These are phyloP conservation scores for Malurus leucopterus DNA, from an alignment of 2,797 vertebrate genomes.

Conservation along the genomic window DNA sequence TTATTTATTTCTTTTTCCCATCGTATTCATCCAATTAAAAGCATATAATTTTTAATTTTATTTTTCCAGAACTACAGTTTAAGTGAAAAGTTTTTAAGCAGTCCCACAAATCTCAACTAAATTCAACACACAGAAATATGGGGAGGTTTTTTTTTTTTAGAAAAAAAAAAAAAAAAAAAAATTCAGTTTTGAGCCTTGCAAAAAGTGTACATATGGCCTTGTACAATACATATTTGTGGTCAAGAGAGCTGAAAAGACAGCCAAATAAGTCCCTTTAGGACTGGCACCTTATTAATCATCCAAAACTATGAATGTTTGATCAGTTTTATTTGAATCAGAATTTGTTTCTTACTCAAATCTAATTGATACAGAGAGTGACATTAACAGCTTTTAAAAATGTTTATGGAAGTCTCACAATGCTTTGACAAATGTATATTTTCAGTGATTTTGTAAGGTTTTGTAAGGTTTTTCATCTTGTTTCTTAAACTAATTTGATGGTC, in stretches of 20 bases:
- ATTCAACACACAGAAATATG: neutral
- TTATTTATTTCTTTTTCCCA: neutral
- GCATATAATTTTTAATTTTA: fast-evolving
- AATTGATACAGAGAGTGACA: neutral
- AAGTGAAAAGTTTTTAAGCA: neutral
- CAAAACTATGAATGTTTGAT: neutral
- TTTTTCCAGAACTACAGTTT: neutral
- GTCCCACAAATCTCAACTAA: neutral
- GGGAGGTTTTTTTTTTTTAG: neutral
- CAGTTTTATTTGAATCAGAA: neutral
- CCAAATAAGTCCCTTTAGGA: neutral
- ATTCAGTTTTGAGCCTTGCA: neutral
- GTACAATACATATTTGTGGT: neutral
- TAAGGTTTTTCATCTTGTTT: neutral
- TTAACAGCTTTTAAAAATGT: neutral
- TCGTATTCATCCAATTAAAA: neutral
- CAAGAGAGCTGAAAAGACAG: neutral
- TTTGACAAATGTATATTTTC: neutral
- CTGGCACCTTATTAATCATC: neutral
- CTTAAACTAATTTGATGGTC: neutral
- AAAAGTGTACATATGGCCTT: neutral
- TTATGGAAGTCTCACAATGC: neutral
- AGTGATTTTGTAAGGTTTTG: neutral
- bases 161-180: neutral
- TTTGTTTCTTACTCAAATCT: neutral